phyloP scores from a whole-genome alignment of 2,797 vertebrate genomes.

The Cygnus olor region DNA sequence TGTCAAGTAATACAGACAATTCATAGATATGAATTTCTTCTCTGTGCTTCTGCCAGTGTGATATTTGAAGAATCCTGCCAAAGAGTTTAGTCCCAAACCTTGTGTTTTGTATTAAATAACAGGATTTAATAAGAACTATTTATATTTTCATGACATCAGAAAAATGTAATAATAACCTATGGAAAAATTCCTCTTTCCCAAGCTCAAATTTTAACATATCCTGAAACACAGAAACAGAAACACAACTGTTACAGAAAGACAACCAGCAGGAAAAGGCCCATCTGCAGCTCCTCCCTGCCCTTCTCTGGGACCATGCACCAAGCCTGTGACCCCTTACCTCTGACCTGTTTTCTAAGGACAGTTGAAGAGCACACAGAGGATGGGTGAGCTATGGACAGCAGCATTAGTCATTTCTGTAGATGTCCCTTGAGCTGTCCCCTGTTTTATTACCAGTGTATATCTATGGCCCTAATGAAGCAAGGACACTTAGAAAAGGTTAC shows the following conservation, averaged over 20 bases:
- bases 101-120: conserved; percentile 48
- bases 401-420: not conserved
- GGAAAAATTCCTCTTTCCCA: conserved; percentile 31
- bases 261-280: not conserved
- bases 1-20: conserved; percentile 65
- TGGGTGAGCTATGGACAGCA: not conserved
- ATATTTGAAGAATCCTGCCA: conserved; percentile 76
- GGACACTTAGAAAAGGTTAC: not conserved
- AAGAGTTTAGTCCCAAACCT: conserved; percentile 13
- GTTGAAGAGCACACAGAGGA: not conserved
- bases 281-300: not conserved
- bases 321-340: not conserved
- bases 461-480: not conserved
- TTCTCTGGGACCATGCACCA: not conserved
- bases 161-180: not conserved
- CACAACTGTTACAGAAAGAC: not conserved
- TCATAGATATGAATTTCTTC: conserved; percentile 68
- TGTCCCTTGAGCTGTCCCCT: not conserved
- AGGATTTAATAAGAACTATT: conserved; percentile 40
- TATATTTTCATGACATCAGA: conserved; percentile 24
- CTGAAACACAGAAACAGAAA: not conserved
- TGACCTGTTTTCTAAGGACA: not conserved
- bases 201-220: conserved; percentile 1
- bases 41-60: conserved; percentile 71
- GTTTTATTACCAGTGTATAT: not conserved